Evolutionary conservation across 2,888 invertebrate species (phyloP).

Genomic region (Papilio gigon): DNA sequence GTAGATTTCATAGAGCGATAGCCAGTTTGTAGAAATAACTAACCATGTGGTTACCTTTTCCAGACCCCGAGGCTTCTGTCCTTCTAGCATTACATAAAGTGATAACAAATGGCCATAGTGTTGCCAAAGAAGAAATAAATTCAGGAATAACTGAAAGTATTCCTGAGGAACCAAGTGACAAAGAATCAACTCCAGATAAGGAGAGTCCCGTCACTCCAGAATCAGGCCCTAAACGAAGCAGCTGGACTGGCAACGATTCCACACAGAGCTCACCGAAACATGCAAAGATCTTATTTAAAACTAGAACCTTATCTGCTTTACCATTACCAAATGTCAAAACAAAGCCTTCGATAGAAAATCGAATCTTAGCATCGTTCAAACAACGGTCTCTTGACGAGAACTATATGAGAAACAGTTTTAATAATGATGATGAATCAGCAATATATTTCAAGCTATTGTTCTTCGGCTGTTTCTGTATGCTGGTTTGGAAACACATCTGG

Average conservation of each 20-base stretch:
- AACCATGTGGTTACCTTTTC: conserved; percentile 29
- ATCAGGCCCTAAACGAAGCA: conserved; percentile 57
- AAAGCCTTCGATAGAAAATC: conserved; percentile 64
- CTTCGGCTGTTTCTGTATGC: conserved; percentile 91
- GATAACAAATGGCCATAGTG: conserved; percentile 55
- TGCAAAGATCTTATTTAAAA: conserved; percentile 73
- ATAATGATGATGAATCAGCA: conserved; percentile 83
- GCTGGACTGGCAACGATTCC: conserved; percentile 63
- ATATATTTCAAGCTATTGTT: conserved; percentile 89
- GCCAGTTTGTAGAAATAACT: background rate
- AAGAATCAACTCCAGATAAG: conserved; percentile 67
- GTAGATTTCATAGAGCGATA: conserved; percentile 30
- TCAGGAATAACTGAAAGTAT: conserved; percentile 53
- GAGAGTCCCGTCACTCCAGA: conserved; percentile 68
- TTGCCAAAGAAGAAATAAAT: conserved; percentile 55
- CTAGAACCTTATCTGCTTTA: conserved; percentile 73
- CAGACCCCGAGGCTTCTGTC: conserved; percentile 73
- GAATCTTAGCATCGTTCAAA: conserved; percentile 70
- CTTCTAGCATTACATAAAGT: conserved; percentile 63
- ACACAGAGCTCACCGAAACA: conserved; percentile 67
- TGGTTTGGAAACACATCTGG: conserved; percentile 94
- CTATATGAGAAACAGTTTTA: conserved; percentile 71
- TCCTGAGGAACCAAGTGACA: conserved; percentile 58
- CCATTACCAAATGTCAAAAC: conserved; percentile 67
- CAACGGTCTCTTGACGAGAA: conserved; percentile 74